Conservation (phyloP, 2,797 vertebrate genomes). For the Lemur catta region DNA sequence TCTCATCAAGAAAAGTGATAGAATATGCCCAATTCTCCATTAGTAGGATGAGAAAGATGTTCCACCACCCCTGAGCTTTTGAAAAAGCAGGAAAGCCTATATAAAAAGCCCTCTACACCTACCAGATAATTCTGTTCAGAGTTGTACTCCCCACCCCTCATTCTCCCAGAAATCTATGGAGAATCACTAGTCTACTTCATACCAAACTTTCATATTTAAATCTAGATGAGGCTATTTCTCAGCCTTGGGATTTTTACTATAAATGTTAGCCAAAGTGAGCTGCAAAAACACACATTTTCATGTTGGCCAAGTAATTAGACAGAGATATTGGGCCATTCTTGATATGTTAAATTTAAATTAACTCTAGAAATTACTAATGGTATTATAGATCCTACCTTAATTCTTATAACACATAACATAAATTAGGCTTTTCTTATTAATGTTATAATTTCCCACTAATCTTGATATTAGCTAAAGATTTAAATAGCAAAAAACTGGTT, state of each 20-base stretch:
- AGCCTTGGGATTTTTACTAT: not conserved
- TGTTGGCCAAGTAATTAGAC: not conserved
- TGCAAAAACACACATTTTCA: not conserved
- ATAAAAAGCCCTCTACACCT: not conserved
- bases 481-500: not conserved
- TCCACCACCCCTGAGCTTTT: not conserved
- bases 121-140: not conserved
- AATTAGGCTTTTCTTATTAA: not conserved
- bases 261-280: not conserved
- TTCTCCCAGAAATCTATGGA: not conserved
- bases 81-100: not conserved
- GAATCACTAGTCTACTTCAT: not conserved
- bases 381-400: not conserved
- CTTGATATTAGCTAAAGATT: constrained; percentile 18
- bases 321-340: not conserved
- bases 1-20: not conserved
- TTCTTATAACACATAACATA: not conserved
- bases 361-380: not conserved
- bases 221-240: not conserved
- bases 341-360: not conserved
- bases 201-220: not conserved
- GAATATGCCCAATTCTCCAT: not conserved
- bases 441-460: not conserved
- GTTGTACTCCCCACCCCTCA: not conserved
- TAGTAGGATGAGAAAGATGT: not conserved